Conservation (phyloP, 2,888 invertebrate genomes). For the Volucella bombylans region DNA sequence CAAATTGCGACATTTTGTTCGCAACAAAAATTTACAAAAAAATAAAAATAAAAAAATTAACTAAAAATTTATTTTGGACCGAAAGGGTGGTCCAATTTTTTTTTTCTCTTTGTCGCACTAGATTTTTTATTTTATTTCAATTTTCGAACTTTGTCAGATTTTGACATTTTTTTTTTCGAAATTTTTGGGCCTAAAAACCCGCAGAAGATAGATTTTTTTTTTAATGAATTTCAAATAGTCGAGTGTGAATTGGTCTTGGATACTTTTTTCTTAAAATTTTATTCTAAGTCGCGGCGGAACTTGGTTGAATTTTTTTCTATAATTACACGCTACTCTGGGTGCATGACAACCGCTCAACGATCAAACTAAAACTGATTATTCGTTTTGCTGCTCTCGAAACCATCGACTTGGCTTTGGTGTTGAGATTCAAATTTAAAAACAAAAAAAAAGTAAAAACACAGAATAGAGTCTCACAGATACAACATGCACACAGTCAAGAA, state of each 20-base stretch:
- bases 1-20: slow-evolving; percentile 58
- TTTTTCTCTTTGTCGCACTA: not conserved
- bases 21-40: slow-evolving; percentile 15
- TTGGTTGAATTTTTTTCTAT: slow-evolving; percentile 28
- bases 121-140: slow-evolving; percentile 54
- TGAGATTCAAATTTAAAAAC: slow-evolving; percentile 22
- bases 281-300: slow-evolving; percentile 64
- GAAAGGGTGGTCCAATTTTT: slow-evolving; percentile 32
- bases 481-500: slow-evolving; percentile 32
- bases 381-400: slow-evolving; percentile 80
- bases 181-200: slow-evolving; percentile 70
- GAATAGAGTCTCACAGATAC: slow-evolving; percentile 44
- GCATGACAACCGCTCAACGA: slow-evolving; percentile 82
- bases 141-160: slow-evolving; percentile 53
- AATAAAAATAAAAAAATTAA: slow-evolving; percentile 40
- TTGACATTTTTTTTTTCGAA: slow-evolving; percentile 72
- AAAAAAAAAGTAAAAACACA: not conserved
- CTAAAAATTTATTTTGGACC: slow-evolving; percentile 48
- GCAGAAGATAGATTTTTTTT: slow-evolving; percentile 73
- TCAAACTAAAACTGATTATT: slow-evolving; percentile 82
- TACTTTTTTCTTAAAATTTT: slow-evolving; percentile 50
- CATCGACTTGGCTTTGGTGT: slow-evolving; percentile 78
- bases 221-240: not conserved
- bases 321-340: slow-evolving; percentile 74
- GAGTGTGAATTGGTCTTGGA: slow-evolving; percentile 52